Conservation (phyloP, 2,888 invertebrate genomes). For the Torymus tubicola region DNA sequence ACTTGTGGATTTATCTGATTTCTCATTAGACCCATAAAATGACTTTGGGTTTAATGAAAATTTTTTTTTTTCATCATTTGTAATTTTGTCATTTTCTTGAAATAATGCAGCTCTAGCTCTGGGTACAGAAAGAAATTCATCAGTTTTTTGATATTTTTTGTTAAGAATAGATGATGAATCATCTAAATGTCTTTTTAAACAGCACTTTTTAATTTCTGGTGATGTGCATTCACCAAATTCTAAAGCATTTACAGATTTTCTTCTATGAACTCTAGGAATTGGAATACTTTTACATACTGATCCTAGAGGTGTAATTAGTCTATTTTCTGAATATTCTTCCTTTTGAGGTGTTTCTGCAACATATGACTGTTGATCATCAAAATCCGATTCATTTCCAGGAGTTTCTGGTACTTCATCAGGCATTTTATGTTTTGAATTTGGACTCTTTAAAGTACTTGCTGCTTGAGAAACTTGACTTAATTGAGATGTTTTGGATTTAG, state of each 20-base stretch:
- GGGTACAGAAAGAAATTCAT: slow-evolving; percentile 62
- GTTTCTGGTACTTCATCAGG: slow-evolving; percentile 66
- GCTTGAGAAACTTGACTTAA: slow-evolving; percentile 12
- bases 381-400: slow-evolving; percentile 63
- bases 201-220: slow-evolving; percentile 62
- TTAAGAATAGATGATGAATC: slow-evolving; percentile 57
- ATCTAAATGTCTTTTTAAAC: slow-evolving; percentile 64
- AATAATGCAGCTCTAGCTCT: slow-evolving; percentile 71
- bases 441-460: slow-evolving; percentile 36
- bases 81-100: slow-evolving; percentile 61
- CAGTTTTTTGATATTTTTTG: slow-evolving; percentile 64
- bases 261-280: slow-evolving; percentile 67
- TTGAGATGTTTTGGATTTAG: slow-evolving; percentile 46
- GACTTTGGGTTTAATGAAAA: slow-evolving; percentile 67
- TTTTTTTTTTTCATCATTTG: slow-evolving; percentile 50
- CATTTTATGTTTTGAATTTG: slow-evolving; percentile 50
- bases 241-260: slow-evolving; percentile 65
- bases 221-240: slow-evolving; percentile 63
- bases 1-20: slow-evolving; percentile 39
- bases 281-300: slow-evolving; percentile 65
- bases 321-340: slow-evolving; percentile 61
- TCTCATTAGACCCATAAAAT: slow-evolving; percentile 66
- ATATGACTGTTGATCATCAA: slow-evolving; percentile 59
- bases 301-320: slow-evolving; percentile 68
- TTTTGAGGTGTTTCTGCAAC: slow-evolving; percentile 68